These are phyloP conservation scores for Dasyurus viverrinus DNA, from an alignment of 2,113 vertebrate species.

Conservation along the genomic window DNA sequence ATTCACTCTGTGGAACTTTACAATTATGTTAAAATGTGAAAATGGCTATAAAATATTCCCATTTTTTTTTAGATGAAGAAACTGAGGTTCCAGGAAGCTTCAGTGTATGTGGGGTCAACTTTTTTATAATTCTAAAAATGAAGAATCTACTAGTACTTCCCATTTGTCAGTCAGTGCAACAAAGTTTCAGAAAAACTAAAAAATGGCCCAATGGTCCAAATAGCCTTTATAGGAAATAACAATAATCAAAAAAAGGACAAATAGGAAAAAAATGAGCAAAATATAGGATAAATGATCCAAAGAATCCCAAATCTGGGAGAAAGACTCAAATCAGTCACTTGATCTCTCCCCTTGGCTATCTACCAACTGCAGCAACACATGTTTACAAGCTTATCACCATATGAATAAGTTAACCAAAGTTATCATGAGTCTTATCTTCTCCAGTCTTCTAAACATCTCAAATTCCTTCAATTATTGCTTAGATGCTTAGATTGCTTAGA, in stretches of 20 bases:
- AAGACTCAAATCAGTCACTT: neutral
- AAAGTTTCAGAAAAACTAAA: neutral
- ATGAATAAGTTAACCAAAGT: neutral
- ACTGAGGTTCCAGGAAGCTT: neutral
- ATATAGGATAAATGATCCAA: neutral
- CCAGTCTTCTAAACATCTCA: neutral
- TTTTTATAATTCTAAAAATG: neutral
- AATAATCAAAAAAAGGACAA: neutral
- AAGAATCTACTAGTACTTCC: neutral
- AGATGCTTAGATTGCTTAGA: neutral
- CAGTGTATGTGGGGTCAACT: neutral
- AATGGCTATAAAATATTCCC: neutral
- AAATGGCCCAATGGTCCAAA: neutral
- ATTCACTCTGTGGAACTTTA: neutral
- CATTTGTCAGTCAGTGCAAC: neutral
- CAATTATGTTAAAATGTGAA: neutral
- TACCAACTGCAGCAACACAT: neutral
- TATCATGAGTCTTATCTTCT: neutral
- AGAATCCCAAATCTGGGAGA: neutral
- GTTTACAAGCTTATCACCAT: neutral
- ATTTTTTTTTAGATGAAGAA: neutral
- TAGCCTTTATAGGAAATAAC: neutral
- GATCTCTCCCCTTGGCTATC: neutral
- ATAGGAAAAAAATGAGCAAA: neutral
- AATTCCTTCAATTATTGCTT: neutral